Conservation (phyloP, 1,140 invertebrate genomes). For the Matsumurasca onukii region DNA sequence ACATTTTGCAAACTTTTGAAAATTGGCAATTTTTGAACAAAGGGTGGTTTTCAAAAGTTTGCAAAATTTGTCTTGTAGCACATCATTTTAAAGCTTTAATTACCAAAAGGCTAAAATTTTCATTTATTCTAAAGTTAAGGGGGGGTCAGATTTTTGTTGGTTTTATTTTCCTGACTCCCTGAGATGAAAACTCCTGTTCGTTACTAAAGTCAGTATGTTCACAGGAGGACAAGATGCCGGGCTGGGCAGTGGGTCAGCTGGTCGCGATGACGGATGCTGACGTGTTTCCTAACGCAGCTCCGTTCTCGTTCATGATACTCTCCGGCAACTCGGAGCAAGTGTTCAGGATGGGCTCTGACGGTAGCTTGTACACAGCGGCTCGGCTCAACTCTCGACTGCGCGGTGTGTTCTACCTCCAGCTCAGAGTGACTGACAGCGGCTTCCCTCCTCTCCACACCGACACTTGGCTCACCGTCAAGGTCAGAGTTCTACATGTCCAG, state of each 20-base stretch:
- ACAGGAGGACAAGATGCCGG: constrained; percentile 81
- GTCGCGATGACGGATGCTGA: constrained; percentile 84
- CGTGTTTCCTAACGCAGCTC: constrained; percentile 77
- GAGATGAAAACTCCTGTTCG: too few relatives aligned
- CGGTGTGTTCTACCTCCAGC: constrained; percentile 77
- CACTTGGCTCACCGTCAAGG: constrained; percentile 78
- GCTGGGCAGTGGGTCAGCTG: constrained; percentile 78
- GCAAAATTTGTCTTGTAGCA: not conserved
- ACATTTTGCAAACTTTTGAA: too few relatives aligned
- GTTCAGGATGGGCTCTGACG: constrained; percentile 84
- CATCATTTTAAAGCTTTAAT: not conserved
- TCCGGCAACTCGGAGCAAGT: constrained; percentile 82
- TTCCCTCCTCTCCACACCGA: constrained; percentile 86
- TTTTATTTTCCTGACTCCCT: not conserved
- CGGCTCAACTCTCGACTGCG: constrained; percentile 85
- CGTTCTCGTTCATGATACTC: constrained; percentile 89
- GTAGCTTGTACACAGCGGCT: constrained; percentile 78
- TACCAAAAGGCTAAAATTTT: not conserved
- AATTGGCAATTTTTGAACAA: not conserved
- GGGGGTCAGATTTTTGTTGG: not conserved
- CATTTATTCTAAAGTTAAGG: not conserved
- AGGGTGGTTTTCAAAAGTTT: not conserved
- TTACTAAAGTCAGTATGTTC: not conserved
- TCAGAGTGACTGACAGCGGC: constrained; percentile 94
- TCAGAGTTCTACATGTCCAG: constrained; percentile 32